Base-by-base conservation (phyloP, 2,888 invertebrate species). In the Argyra leucocephala region DNA sequence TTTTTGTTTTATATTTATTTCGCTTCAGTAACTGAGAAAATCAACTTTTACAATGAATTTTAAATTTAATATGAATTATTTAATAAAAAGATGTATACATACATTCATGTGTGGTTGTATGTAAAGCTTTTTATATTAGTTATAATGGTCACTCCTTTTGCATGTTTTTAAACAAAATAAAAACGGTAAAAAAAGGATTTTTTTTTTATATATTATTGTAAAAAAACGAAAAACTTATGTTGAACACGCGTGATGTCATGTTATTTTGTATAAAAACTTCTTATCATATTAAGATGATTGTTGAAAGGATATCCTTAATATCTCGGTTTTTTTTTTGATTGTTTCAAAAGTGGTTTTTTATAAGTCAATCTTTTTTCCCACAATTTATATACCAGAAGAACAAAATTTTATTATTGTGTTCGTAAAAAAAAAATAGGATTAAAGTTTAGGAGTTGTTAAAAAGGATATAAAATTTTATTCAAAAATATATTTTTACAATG, bases 121-220 rank as follows among this genome's bases (percentile, higher is more conserved):
- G n/a, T n/a, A n/a, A n/a, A n/a, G n/a, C n/a, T n/a, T n/a, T n/a
- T n/a, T n/a, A n/a, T n/a, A n/a, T 18, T 3, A 18, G 48, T 48
- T 48, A 48, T 48, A 31, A 31, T 48, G 48, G 48, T 48, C 48
- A 48, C 48, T 48, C 48, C 48, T 48, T 48, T 48, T 48, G n/a
- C 48, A n/a, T 48, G 48, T 48, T 12, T 5, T 18, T 5, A n/a
- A 48, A 48, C 12, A 48, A 15, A 18, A 9, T 48, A 48, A 48
- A 48, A 48, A 48, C 7, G 31, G 12, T 10, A 31, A 26, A 26
- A 31, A 2, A 48, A 48, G 48, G 48, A 48, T 48, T 48, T 48
- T 48, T 48, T 18, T 18, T 18, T 48, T 48, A 18, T 48, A 48
- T 48, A 48, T 48, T 18, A n/a, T 48, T 7, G 10, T 10, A 31